These are phyloP conservation scores for Saturnia japonica DNA, from an alignment of 2,888 invertebrate genomes.

Conservation along the genomic window DNA sequence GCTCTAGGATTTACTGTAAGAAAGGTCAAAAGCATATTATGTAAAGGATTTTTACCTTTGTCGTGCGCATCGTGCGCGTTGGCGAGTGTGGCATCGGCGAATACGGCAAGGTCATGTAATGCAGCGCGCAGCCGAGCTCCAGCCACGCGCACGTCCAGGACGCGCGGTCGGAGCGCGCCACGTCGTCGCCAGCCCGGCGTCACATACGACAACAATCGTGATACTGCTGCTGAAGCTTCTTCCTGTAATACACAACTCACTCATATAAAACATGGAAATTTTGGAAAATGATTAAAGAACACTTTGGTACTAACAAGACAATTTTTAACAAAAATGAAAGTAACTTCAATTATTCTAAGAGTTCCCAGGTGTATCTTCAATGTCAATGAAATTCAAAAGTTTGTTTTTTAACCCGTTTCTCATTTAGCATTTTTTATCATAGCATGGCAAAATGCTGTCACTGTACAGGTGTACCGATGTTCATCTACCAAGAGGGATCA, in stretches of 20 bases:
- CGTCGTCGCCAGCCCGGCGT: slow-evolving; percentile 91
- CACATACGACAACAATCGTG: slow-evolving; percentile 87
- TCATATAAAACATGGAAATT: background rate
- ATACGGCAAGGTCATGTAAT: slow-evolving; percentile 93
- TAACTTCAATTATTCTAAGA: too few relatives aligned
- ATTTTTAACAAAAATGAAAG: background rate
- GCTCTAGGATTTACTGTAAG: too few relatives aligned
- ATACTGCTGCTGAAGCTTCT: slow-evolving; percentile 91
- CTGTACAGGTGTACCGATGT: too few relatives aligned
- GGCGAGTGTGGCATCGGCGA: slow-evolving; percentile 93
- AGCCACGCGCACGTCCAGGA: slow-evolving; percentile 92
- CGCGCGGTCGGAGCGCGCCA: slow-evolving; percentile 88
- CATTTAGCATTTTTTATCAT: too few relatives aligned
- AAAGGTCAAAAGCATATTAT: too few relatives aligned
- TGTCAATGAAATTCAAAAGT: too few relatives aligned
- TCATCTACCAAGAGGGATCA: too few relatives aligned
- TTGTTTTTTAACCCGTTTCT: too few relatives aligned
- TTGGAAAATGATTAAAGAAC: background rate
- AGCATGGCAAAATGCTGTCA: too few relatives aligned
- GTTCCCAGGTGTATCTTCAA: too few relatives aligned
- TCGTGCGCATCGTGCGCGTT: slow-evolving; percentile 92
- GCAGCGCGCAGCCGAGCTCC: slow-evolving; percentile 89
- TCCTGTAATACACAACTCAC: slow-evolving; percentile 46
- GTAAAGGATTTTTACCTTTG: slow-evolving; percentile 76
- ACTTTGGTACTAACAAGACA: background rate